Conservation (phyloP, 2,113 vertebrate genomes). For the Anser cygnoides region DNA sequence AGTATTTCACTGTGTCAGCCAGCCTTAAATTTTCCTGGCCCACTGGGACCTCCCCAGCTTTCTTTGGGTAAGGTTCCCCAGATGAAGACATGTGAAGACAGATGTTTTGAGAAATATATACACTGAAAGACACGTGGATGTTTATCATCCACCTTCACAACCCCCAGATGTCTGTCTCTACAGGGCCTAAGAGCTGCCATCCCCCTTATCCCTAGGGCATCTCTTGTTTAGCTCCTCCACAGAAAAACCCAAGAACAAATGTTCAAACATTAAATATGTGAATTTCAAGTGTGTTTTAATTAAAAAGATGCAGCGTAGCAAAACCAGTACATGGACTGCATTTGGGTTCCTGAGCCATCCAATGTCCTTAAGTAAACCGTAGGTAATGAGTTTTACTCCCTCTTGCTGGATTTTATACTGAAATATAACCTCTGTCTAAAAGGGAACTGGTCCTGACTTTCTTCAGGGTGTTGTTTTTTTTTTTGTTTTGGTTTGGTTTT, state of each 20-base stretch:
- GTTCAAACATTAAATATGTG: background rate
- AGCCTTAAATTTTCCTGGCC: background rate
- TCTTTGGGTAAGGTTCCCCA: background rate
- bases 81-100: background rate
- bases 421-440: background rate
- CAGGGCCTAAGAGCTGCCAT: background rate
- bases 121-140: background rate
- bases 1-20: background rate
- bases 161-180: rapidly evolving
- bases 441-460: background rate
- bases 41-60: rapidly evolving
- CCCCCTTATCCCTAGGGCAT: background rate
- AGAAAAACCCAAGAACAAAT: background rate
- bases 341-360: background rate
- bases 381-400: background rate
- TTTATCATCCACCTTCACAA: background rate
- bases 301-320: too few relatives aligned
- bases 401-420: background rate
- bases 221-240: background rate
- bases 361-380: too few relatives aligned
- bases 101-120: background rate
- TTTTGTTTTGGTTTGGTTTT: background rate
- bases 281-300: background rate
- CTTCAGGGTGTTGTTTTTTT: rapidly evolving
- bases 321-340: background rate